Percentiles rank a stretch among this genome's conserved stretches.
Conservation (phyloP, 2,888 invertebrate species). For the Lottia scabra region DNA sequence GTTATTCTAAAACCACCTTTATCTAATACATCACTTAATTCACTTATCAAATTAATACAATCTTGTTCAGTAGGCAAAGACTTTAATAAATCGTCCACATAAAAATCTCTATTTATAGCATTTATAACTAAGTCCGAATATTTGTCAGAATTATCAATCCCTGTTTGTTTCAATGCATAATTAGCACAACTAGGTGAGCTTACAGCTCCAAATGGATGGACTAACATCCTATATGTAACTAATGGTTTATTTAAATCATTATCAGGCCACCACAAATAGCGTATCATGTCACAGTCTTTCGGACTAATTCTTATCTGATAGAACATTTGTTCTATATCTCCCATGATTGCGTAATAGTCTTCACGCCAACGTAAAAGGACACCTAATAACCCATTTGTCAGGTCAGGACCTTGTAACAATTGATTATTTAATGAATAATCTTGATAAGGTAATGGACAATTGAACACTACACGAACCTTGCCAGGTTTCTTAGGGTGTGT, state of each 20-base stretch:
- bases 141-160: too few relatives aligned
- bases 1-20: too few relatives aligned
- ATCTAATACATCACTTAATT: too few relatives aligned
- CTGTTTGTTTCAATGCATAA: too few relatives aligned
- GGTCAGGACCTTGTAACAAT: constrained; percentile 26
- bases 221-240: constrained; percentile 15
- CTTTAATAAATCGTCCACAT: too few relatives aligned
- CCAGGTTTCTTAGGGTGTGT: constrained; percentile 1
- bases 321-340: constrained; percentile 31
- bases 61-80: too few relatives aligned
- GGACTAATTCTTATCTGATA: constrained; percentile 21
- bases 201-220: too few relatives aligned
- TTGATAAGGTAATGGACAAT: constrained; percentile 25
- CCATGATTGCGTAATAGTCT: constrained; percentile 23
- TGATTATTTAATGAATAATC: constrained; percentile 25
- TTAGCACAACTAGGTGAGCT: too few relatives aligned
- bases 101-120: too few relatives aligned
- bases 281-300: constrained; percentile 18
- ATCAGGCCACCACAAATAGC: constrained; percentile 23
- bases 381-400: constrained; percentile 25
- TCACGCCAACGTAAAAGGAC: constrained; percentile 30
- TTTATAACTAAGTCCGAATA: too few relatives aligned
- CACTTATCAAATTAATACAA: too few relatives aligned
- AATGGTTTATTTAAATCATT: background rate
- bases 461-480: too few relatives aligned